Conservation (phyloP, 2,797 vertebrate species). For the Paramormyrops hopkinsi region DNA sequence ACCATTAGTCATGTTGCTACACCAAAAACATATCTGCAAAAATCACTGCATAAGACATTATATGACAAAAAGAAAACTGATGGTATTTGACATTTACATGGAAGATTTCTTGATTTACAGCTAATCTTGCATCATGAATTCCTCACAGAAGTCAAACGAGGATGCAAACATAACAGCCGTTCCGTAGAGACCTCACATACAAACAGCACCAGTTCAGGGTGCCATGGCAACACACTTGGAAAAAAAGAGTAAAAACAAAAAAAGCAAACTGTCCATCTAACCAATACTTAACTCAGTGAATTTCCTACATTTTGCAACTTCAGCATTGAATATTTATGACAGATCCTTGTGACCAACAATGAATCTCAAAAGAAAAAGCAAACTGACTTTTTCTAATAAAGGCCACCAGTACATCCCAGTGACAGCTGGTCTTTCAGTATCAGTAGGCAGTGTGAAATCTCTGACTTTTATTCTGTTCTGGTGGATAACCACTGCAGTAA, state of each 20-base stretch:
- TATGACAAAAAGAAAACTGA: neutral
- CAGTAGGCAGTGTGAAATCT: neutral
- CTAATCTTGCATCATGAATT: slow-evolving; percentile 15
- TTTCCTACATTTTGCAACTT: neutral
- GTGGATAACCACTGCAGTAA: neutral
- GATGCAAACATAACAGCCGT: slow-evolving; percentile 10
- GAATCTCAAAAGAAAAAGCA: neutral
- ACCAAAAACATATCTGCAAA: neutral
- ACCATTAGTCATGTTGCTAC: neutral
- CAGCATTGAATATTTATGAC: neutral
- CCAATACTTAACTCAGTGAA: neutral
- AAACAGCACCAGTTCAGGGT: slow-evolving; percentile 1
- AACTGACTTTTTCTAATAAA: neutral
- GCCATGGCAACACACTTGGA: slow-evolving; percentile 5
- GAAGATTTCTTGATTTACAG: slow-evolving; percentile 8
- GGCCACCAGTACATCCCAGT: neutral
- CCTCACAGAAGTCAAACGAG: slow-evolving; percentile 49
- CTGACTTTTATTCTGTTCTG: neutral
- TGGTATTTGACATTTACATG: neutral
- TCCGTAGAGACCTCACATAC: neutral
- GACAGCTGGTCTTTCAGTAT: neutral
- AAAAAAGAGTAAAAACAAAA: neutral
- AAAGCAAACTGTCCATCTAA: neutral
- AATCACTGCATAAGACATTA: neutral
- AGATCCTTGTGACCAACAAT: neutral